phyloP scores from a whole-genome alignment of 2,797 vertebrate species.

The Muraenolepis orangiensis region DNA sequence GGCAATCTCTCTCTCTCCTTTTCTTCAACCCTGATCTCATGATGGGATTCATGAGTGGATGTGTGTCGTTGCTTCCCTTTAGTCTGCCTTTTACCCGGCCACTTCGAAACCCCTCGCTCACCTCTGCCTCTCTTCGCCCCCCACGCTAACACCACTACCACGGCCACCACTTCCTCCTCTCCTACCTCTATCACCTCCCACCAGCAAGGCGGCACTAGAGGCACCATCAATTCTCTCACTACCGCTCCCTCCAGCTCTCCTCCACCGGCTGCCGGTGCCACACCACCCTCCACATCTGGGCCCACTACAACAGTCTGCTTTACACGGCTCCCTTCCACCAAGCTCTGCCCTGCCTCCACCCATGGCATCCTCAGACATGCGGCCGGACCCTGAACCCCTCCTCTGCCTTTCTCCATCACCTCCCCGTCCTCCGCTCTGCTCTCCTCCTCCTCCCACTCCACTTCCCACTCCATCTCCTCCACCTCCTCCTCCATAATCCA shows the following conservation, averaged over 20 bases:
- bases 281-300: not conserved
- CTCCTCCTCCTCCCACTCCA: constrained; percentile 18
- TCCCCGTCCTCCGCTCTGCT: not conserved
- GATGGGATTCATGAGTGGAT: constrained; percentile 9
- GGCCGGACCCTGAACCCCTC: not conserved
- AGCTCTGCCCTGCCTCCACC: not conserved
- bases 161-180: constrained; percentile 27
- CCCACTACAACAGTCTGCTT: not conserved
- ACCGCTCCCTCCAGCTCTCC: not conserved
- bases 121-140: constrained; percentile 19
- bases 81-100: constrained; percentile 51
- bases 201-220: not conserved
- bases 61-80: constrained; percentile 53
- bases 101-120: constrained; percentile 49
- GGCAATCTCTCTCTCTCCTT: not conserved
- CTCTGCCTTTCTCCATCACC: not conserved
- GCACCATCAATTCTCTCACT: not conserved
- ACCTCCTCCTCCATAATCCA: constrained; percentile 69
- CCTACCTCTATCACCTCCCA: constrained; percentile 61
- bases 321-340: not conserved
- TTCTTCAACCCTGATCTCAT: not conserved
- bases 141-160: not conserved
- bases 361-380: not conserved
- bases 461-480: constrained; percentile 41
- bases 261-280: not conserved